Conservation (phyloP, 2,888 invertebrate genomes). For the Morpho deidamia region DNA sequence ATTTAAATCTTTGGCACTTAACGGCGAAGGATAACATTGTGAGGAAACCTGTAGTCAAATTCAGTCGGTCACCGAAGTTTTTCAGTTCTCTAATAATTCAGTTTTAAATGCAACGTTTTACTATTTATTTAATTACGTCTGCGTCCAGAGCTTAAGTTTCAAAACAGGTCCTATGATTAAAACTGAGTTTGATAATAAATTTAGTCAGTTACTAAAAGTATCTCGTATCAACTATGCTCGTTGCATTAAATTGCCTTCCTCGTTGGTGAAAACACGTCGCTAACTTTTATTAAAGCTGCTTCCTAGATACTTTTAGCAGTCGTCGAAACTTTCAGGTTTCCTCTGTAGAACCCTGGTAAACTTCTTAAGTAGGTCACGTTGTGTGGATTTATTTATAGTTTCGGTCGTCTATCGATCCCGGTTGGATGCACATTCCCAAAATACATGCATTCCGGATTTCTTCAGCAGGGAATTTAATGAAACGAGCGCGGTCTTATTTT, state of each 20-base stretch:
- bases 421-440: conserved; percentile 47
- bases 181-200: too few species aligned
- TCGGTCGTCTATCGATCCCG: conserved; percentile 40
- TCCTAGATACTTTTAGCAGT: conserved; percentile 13
- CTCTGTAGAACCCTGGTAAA: conserved; percentile 29
- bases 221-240: background rate
- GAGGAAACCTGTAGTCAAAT: too few species aligned
- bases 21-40: too few species aligned
- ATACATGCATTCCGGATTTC: conserved; percentile 24
- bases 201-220: too few species aligned
- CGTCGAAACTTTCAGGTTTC: conserved; percentile 20
- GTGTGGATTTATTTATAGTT: conserved; percentile 39
- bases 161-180: too few species aligned
- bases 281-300: conserved; percentile 8
- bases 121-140: too few species aligned
- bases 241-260: background rate
- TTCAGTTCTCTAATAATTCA: too few species aligned
- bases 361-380: conserved; percentile 38
- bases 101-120: too few species aligned
- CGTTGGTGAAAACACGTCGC: background rate
- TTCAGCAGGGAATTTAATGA: conserved; percentile 1
- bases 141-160: too few species aligned
- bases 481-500: background rate
- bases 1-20: too few species aligned
- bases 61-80: too few species aligned